Percentiles rank a stretch among this genome's conserved stretches.
These are phyloP conservation scores for Patagioenas fasciata DNA, from an alignment of 2,113 vertebrate species.

Conservation along the genomic window DNA sequence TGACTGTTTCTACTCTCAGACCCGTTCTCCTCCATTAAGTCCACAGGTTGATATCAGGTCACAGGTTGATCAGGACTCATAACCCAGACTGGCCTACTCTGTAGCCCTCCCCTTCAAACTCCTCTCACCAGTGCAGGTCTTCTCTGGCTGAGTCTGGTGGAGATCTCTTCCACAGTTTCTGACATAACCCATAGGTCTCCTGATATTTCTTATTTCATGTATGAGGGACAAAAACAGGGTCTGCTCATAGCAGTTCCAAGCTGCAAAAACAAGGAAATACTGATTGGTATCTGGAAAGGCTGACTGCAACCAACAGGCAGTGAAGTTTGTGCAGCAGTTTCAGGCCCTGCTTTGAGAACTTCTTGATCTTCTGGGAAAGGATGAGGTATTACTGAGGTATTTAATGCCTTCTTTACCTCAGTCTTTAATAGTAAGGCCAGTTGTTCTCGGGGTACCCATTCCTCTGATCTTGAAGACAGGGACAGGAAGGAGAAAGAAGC, in stretches of 20 bases:
- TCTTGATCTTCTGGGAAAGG: not conserved
- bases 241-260: not conserved
- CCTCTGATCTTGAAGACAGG: too few relatives aligned
- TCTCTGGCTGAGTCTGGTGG: not conserved
- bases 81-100: rapidly evolving
- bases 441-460: too few relatives aligned
- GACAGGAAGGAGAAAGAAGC: too few relatives aligned
- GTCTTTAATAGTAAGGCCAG: too few relatives aligned
- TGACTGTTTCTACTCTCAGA: not conserved
- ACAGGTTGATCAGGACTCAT: not conserved
- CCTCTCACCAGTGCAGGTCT: not conserved
- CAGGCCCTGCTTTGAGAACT: not conserved
- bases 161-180: not conserved
- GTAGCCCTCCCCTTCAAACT: not conserved
- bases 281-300: not conserved
- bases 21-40: not conserved
- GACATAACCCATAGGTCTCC: not conserved
- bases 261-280: not conserved
- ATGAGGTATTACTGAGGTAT: too few relatives aligned
- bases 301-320: not conserved
- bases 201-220: not conserved
- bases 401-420: too few relatives aligned
- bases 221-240: not conserved
- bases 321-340: not conserved
- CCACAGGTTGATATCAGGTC: not conserved